Conservation (phyloP, 2,113 vertebrate genomes). For the Lethenteron camtschaticum region DNA sequence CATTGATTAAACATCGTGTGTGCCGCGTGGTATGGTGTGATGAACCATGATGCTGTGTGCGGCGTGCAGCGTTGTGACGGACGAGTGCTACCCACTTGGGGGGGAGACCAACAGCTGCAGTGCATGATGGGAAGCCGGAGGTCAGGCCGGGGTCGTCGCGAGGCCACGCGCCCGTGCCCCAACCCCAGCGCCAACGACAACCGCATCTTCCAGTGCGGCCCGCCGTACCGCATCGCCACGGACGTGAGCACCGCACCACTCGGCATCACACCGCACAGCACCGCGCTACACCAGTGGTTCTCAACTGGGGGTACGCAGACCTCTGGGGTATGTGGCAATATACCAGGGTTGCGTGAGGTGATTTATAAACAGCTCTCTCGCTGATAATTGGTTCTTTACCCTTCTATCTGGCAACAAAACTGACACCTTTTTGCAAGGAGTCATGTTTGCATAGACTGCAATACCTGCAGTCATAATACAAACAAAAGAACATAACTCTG, state of each 20-base stretch:
- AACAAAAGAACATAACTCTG: too few species aligned
- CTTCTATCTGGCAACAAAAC: too few species aligned
- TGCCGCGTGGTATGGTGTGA: too few species aligned
- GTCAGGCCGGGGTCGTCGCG: conserved; percentile 61
- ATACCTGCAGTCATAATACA: too few species aligned
- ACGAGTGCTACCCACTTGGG: conserved; percentile 63
- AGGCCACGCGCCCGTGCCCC: conserved; percentile 62
- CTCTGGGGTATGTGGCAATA: neutral
- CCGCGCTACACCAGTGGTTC: neutral
- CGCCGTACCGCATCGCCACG: conserved; percentile 66
- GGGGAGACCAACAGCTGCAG: conserved; percentile 18
- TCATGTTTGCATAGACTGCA: too few species aligned
- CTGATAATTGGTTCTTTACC: too few species aligned
- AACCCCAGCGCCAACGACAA: conserved; percentile 43
- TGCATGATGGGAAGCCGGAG: conserved; percentile 93
- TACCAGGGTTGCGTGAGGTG: neutral
- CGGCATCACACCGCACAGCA: neutral
- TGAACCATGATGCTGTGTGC: too few species aligned
- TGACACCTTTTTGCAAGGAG: too few species aligned
- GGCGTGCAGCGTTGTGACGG: conserved; percentile 51
- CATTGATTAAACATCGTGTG: too few species aligned
- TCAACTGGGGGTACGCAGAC: neutral
- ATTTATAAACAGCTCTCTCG: neutral
- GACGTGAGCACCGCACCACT: conserved; percentile 27
- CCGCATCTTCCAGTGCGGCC: conserved; percentile 85